These are phyloP conservation scores for Macrosoma leucophasiata DNA, from an alignment of 2,888 invertebrate genomes.

Conservation along the genomic window DNA sequence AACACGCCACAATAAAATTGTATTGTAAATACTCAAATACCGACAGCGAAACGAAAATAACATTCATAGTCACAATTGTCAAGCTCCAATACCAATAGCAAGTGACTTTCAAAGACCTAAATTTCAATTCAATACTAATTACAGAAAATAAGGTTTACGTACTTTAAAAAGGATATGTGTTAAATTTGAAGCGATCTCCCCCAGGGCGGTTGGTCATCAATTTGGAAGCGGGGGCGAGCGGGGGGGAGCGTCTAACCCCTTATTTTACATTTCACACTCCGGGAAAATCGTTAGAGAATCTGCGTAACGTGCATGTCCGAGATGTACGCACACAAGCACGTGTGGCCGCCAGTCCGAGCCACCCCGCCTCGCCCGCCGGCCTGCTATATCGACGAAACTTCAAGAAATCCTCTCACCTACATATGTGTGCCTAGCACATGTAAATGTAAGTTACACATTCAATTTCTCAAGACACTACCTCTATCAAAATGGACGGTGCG, in stretches of 20 bases:
- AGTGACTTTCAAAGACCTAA: no score
- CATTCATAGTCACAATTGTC: no score
- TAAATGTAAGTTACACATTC: slow-evolving; percentile 33
- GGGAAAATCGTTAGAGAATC: slow-evolving; percentile 77
- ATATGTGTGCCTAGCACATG: slow-evolving; percentile 56
- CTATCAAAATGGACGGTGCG: no score
- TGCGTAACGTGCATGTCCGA: slow-evolving; percentile 74
- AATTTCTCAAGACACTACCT: no score
- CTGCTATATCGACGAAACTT: slow-evolving; percentile 68
- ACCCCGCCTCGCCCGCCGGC: slow-evolving; percentile 45
- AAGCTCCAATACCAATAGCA: no score
- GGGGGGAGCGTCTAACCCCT: slow-evolving; percentile 65
- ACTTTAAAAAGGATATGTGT: slow-evolving; percentile 71
- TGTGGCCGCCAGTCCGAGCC: slow-evolving; percentile 42
- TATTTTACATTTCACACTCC: slow-evolving; percentile 76
- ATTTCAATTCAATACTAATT: slow-evolving; percentile 66
- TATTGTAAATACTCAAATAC: no score
- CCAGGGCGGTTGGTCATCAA: slow-evolving; percentile 67
- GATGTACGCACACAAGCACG: slow-evolving; percentile 56
- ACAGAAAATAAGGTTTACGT: slow-evolving; percentile 57
- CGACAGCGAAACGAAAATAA: no score
- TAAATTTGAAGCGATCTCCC: slow-evolving; percentile 72
- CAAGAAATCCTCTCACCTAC: slow-evolving; percentile 67
- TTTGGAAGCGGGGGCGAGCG: slow-evolving; percentile 55
- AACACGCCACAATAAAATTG: no score